phyloP scores from a whole-genome alignment of 2,888 invertebrate species.

The Mimas tiliae region DNA sequence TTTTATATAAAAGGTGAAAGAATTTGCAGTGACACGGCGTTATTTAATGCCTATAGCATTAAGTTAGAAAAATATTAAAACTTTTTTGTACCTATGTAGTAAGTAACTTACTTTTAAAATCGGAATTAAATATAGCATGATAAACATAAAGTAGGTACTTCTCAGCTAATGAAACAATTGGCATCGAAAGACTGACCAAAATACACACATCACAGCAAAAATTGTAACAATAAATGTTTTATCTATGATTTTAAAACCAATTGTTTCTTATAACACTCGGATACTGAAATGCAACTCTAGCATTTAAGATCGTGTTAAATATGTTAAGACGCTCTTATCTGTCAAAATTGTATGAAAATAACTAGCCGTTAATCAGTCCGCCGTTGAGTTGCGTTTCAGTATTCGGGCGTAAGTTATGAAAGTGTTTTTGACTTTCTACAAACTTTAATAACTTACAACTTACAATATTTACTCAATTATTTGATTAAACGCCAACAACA shows the following conservation, averaged over 20 bases:
- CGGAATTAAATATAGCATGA: too few species aligned
- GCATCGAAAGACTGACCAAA: background rate
- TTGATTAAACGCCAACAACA: background rate
- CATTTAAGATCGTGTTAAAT: too few species aligned
- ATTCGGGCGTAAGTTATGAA: too few species aligned
- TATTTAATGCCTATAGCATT: background rate
- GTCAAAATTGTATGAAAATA: too few species aligned
- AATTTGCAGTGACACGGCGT: background rate
- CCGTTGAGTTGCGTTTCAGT: too few species aligned
- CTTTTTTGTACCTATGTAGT: background rate
- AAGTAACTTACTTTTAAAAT: background rate
- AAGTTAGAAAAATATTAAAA: background rate
- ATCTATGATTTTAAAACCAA: too few species aligned
- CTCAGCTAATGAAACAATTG: background rate
- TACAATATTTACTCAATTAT: too few species aligned
- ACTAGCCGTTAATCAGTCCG: too few species aligned
- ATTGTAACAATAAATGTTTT: background rate
- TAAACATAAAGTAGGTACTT: background rate
- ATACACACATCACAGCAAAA: background rate
- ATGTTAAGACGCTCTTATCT: too few species aligned
- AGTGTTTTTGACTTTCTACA: background rate
- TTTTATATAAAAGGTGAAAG: conserved; percentile 10
- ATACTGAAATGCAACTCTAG: too few species aligned
- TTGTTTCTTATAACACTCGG: background rate
- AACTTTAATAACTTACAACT: too few species aligned